A percentile compares a stretch with the other conserved stretches of the same genome.
These are phyloP conservation scores for Seriola aureovittata DNA, from an alignment of 2,113 vertebrate species.

Conservation along the genomic window DNA sequence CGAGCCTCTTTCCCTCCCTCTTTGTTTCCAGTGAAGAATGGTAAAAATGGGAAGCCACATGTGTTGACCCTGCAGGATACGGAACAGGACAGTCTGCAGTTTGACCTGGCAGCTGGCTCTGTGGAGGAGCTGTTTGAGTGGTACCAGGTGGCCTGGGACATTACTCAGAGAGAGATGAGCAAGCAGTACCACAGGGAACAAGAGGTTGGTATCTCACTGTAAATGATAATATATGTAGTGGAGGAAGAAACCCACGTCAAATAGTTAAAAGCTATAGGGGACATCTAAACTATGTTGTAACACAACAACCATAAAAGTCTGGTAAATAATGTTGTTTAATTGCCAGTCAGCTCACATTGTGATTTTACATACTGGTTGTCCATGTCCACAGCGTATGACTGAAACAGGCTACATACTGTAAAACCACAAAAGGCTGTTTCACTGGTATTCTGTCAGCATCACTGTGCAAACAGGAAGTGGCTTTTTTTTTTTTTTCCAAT, in stretches of 20 bases:
- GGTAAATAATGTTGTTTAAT: neutral
- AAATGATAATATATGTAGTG: neutral
- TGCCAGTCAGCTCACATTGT: neutral
- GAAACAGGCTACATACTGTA: neutral
- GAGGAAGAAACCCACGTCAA: neutral
- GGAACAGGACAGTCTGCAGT: slow-evolving; percentile 85
- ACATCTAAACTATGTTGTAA: neutral
- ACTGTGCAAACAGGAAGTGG: slow-evolving; percentile 47
- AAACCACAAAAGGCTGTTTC: neutral
- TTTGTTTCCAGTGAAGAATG: slow-evolving; percentile 72
- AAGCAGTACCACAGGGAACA: slow-evolving; percentile 65
- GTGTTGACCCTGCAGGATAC: slow-evolving; percentile 90
- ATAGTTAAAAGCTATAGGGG: neutral
- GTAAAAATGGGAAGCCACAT: slow-evolving; percentile 88
- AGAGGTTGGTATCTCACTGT: slow-evolving; percentile 64
- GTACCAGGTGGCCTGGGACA: slow-evolving; percentile 92
- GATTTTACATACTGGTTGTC: neutral
- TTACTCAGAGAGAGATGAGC: slow-evolving; percentile 87
- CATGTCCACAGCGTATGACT: neutral
- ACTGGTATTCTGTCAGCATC: slow-evolving; percentile 12
- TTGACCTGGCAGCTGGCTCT: slow-evolving; percentile 90
- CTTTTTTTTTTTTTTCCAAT: slow-evolving; percentile 30
- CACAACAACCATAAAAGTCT: neutral
- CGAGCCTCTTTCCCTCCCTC: neutral
- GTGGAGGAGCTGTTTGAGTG: slow-evolving; percentile 94